phyloP scores from a whole-genome alignment of 2,113 vertebrate species.

The Meriones unguiculatus region DNA sequence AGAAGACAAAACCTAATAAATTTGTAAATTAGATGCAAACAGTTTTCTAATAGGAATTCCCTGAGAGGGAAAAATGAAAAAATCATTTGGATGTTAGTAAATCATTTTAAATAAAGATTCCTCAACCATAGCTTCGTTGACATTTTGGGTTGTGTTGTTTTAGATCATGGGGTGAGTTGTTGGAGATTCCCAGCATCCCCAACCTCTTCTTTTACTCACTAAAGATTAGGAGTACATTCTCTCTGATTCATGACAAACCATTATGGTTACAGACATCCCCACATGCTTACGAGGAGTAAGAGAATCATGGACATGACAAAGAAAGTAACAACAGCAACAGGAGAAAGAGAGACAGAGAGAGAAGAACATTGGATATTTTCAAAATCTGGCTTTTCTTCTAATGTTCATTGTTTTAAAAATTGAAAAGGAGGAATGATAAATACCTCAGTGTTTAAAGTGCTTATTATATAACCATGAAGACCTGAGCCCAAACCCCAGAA shows the following conservation, averaged over 20 bases:
- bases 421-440: neutral
- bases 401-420: neutral
- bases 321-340: conserved; percentile 13
- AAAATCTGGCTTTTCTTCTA: neutral
- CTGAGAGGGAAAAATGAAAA: neutral
- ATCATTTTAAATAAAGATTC: neutral
- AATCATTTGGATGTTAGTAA: neutral
- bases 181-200: neutral
- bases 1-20: neutral
- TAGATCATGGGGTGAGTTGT: neutral
- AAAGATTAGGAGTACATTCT: neutral
- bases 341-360: neutral
- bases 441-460: neutral
- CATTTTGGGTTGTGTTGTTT: neutral
- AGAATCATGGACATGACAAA: neutral
- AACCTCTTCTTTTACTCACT: neutral
- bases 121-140: neutral
- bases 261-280: neutral
- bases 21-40: neutral
- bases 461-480: neutral
- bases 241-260: neutral
- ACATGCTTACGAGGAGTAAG: neutral
- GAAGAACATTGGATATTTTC: neutral
- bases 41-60: neutral
- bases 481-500: neutral